phyloP scores from a whole-genome alignment of 1,140 invertebrate genomes.

The Drosophila sturtevanti region DNA sequence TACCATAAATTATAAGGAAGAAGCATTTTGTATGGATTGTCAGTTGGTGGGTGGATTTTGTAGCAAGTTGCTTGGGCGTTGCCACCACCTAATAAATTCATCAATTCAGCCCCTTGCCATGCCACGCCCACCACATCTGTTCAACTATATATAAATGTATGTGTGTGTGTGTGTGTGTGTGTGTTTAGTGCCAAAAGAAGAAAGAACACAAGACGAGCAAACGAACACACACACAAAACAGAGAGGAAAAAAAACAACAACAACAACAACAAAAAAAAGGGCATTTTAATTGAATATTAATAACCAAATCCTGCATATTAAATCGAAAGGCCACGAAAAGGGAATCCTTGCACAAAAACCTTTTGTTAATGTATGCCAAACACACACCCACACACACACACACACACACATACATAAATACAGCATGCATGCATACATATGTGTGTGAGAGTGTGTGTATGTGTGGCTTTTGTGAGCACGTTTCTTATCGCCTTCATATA shows the following conservation, averaged over 20 bases:
- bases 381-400: constrained; percentile 5
- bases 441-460: no score
- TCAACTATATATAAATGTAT: not conserved
- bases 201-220: constrained; percentile 17
- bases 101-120: constrained; percentile 36
- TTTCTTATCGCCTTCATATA: constrained; percentile 4
- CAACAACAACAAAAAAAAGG: constrained; percentile 6
- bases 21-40: constrained; percentile 11
- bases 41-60: not conserved
- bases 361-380: constrained; percentile 54
- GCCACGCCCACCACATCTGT: constrained; percentile 1
- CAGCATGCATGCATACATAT: constrained; percentile 24
- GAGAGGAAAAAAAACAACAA: constrained; percentile 28
- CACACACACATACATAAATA: not conserved
- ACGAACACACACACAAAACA: no score
- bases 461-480: constrained; percentile 24
- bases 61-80: constrained; percentile 36
- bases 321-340: constrained; percentile 38
- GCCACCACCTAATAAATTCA: constrained; percentile 49
- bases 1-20: constrained; percentile 42
- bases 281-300: constrained; percentile 65
- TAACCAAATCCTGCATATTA: constrained; percentile 66
- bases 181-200: not conserved
- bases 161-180: not conserved
- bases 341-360: constrained; percentile 34